These are phyloP conservation scores for Hucho hucho DNA, from an alignment of 2,113 vertebrate genomes.

Conservation along the genomic window DNA sequence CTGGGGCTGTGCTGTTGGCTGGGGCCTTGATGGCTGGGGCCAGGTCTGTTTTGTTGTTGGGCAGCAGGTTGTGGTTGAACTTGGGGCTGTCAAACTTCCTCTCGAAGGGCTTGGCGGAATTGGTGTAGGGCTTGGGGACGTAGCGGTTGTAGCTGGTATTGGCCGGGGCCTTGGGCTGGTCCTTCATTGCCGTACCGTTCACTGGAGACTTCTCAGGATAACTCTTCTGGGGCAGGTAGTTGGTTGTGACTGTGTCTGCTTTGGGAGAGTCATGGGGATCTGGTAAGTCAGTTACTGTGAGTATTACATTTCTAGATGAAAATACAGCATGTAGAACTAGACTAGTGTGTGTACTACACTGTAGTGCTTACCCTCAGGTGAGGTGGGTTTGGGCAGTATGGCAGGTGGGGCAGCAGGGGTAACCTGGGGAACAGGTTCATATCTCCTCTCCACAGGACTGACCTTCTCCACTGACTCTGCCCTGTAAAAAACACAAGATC, in stretches of 20 bases:
- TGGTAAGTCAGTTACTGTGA: conserved; percentile 65
- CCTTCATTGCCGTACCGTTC: conserved; percentile 73
- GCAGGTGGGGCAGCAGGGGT: conserved; percentile 78
- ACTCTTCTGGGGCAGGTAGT: conserved; percentile 87
- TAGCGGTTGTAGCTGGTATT: conserved; percentile 81
- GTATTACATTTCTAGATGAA: not conserved
- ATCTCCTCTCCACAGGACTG: conserved; percentile 80
- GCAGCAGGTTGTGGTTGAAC: conserved; percentile 96
- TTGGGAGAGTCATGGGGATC: conserved; percentile 61
- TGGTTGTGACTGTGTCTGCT: conserved; percentile 82
- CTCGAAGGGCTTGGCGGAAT: conserved; percentile 84
- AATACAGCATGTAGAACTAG: not conserved
- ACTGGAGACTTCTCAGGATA: conserved; percentile 83
- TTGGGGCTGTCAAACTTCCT: conserved; percentile 98
- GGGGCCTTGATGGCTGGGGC: conserved; percentile 73
- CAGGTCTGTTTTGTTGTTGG: conserved; percentile 86
- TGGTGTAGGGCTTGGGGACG: conserved; percentile 83
- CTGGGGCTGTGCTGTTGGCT: conserved; percentile 56
- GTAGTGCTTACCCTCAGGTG: conserved; percentile 78
- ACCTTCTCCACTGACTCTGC: conserved; percentile 80
- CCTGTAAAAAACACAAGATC: conserved; percentile 62
- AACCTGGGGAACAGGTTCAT: conserved; percentile 79
- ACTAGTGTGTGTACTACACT: not conserved
- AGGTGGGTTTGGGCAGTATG: conserved; percentile 80
- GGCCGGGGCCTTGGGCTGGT: conserved; percentile 73